Conservation (phyloP, 2,888 invertebrate species). For the Tribolium freemani region DNA sequence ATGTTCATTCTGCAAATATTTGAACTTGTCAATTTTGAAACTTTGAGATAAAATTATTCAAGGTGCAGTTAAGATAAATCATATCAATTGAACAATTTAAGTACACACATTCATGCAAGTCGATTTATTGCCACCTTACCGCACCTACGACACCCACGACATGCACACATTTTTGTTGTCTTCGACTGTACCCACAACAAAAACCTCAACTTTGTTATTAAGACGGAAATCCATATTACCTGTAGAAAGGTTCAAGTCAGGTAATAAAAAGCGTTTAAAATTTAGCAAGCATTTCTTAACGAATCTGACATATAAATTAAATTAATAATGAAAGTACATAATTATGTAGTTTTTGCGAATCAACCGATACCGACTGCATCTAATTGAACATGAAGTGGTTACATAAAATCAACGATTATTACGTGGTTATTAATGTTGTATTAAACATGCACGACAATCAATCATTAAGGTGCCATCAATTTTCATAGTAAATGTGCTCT, state of each 20-base stretch:
- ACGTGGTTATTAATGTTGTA: background rate
- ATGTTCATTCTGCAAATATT: too few species aligned
- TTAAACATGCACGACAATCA: constrained; percentile 17
- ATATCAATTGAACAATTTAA: background rate
- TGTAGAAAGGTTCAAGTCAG: background rate
- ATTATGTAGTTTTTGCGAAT: background rate
- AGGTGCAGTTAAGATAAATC: background rate
- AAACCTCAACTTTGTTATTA: background rate
- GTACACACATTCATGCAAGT: background rate
- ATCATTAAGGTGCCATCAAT: constrained; percentile 14
- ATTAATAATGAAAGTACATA: background rate
- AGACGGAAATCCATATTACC: background rate
- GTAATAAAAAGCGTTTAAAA: background rate
- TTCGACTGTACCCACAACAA: background rate
- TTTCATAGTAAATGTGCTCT: constrained; percentile 1
- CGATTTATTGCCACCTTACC: background rate
- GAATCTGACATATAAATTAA: background rate
- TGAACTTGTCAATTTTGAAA: too few species aligned
- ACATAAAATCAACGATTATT: constrained; percentile 3
- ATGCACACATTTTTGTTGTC: background rate
- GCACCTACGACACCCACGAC: background rate
- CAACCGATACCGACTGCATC: background rate
- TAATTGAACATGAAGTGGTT: constrained; percentile 12
- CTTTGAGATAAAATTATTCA: background rate
- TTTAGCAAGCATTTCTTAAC: background rate